Conservation (phyloP, 2,888 invertebrate species). For the Vesta saturnalis region DNA sequence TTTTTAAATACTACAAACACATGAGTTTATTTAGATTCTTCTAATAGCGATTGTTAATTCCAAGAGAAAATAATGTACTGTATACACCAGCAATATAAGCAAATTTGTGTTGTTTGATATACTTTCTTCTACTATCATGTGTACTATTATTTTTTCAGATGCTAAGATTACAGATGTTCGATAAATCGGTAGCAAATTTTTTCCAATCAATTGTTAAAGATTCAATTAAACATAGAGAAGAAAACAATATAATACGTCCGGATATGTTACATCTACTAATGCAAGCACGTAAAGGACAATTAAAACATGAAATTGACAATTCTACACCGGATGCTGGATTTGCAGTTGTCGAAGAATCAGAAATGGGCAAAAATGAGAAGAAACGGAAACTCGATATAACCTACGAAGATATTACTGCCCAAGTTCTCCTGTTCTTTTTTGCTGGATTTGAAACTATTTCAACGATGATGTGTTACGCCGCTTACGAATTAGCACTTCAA, state of each 20-base stretch:
- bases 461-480: conserved; percentile 60
- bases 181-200: neutral
- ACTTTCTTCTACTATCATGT: too few species aligned
- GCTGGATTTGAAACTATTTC: conserved; percentile 63
- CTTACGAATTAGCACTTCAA: conserved; percentile 59
- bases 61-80: too few species aligned
- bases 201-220: neutral
- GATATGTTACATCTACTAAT: conserved; percentile 5
- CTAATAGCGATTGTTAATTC: too few species aligned
- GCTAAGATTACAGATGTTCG: neutral
- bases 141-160: neutral
- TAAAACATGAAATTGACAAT: neutral
- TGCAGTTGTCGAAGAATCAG: conserved; percentile 42
- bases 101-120: too few species aligned
- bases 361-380: conserved; percentile 25
- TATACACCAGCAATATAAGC: too few species aligned
- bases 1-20: too few species aligned
- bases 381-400: conserved; percentile 37
- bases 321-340: conserved; percentile 33
- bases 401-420: conserved; percentile 67
- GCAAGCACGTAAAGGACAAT: neutral
- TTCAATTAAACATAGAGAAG: neutral
- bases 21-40: too few species aligned
- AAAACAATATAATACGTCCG: neutral
- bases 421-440: conserved; percentile 63